A percentile compares a stretch with the other conserved stretches of the same genome.
These are phyloP conservation scores for Piprites chloris DNA, from an alignment of 2,113 vertebrate genomes.

Conservation along the genomic window DNA sequence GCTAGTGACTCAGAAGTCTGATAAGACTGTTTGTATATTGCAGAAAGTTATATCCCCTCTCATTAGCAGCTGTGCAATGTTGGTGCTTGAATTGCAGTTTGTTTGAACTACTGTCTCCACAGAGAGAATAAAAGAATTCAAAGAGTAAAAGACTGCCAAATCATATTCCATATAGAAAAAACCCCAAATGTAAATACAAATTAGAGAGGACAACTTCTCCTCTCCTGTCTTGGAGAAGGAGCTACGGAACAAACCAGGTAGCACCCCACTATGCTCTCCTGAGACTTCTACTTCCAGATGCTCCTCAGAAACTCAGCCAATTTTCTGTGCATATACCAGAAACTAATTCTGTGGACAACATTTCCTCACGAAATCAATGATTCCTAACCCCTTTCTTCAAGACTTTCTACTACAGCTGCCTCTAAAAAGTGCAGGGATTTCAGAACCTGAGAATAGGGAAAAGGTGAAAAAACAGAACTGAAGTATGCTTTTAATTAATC, in stretches of 20 bases:
- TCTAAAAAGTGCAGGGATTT: not conserved
- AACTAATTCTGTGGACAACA: not conserved
- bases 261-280: not conserved
- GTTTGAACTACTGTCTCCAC: not conserved
- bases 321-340: not conserved
- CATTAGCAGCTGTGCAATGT: not conserved
- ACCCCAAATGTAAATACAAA: not conserved
- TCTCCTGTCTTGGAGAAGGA: not conserved
- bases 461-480: not conserved
- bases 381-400: not conserved
- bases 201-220: not conserved
- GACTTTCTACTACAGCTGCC: not conserved
- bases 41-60: not conserved
- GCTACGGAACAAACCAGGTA: not conserved
- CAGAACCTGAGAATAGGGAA: not conserved
- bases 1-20: not conserved
- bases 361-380: not conserved
- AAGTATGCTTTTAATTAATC: not conserved
- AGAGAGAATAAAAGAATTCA: not conserved
- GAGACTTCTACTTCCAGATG: not conserved
- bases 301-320: not conserved
- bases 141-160: not conserved
- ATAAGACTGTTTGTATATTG: not conserved
- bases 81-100: not conserved
- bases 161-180: not conserved